Evolutionary conservation across 2,888 invertebrate species (phyloP), one percentile per base, ranked within the genome.

Genomic region (Stenotaenia linearis): DNA sequence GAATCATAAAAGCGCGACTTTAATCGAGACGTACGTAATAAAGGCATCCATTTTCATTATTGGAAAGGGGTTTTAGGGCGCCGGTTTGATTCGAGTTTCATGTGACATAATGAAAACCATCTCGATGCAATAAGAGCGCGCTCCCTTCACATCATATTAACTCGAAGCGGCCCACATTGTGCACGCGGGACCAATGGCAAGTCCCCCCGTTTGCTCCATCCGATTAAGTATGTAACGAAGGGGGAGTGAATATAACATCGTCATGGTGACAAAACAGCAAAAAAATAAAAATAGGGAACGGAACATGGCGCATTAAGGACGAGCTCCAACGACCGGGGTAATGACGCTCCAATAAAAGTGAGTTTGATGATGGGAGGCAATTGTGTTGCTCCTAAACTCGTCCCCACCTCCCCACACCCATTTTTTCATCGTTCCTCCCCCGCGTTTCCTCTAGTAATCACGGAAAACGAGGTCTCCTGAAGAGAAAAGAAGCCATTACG

Each of bases 31-130:
- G 23, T 23, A 18, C 50, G 37, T 37, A 15, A 50, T 50, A 50
- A 50, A 23, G 23, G 61, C 61, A 69, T 69, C 69, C 69, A 69
- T 69, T 69, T 69, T 69, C 69, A 69, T 69, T 69, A 69, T 69
- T 69, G 15, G 69, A 69, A 50, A 50, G 50, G 69, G 69, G 69
- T 69, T 69, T 69, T 69, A 69, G 69, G 28, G 69, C 69, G 69
- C 69, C 69, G 28, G 9, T 69, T 69, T 69, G 69, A 69, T 69
- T 69, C 28, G 69, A 69, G 69, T 69, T 69, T 69, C 69, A 69
- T 69, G 69, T 69, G 69, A 69, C 69, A 69, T 69, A 69, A 69
- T 69, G 69, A 69, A 69, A 69, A 69, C 69, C 69, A 69, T 69
- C 69, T 69, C 69, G 69, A 28, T 69, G 69, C 69, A 69, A 69